Evolutionary conservation across 2,797 vertebrate genomes (phyloP).

Genomic region (Pipistrellus kuhlii): DNA sequence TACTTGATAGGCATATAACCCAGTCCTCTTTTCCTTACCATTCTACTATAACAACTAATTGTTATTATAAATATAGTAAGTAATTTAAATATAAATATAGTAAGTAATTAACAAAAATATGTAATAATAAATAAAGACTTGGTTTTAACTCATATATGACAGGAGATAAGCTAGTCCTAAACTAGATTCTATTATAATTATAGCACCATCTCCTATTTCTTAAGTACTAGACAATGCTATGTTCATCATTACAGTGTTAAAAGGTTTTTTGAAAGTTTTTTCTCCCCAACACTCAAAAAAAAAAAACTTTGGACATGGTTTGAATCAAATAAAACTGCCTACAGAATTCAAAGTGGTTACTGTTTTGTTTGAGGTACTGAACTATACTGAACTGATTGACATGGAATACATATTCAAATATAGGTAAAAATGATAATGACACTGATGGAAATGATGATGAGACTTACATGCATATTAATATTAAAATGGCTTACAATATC

Average conservation of each 20-base stretch:
- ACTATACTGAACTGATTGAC: background rate
- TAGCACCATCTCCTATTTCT: background rate
- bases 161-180: background rate
- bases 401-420: constrained; percentile 20
- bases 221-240: background rate
- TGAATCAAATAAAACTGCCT: constrained; percentile 31
- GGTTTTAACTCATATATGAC: background rate
- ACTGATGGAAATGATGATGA: background rate
- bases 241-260: background rate
- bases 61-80: constrained; percentile 8
- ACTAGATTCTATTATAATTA: background rate
- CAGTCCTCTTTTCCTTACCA: background rate
- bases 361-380: constrained; percentile 34
- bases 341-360: constrained; percentile 18
- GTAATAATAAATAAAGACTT: constrained; percentile 25
- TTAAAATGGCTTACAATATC: background rate
- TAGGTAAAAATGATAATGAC: background rate
- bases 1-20: background rate
- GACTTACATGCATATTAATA: background rate
- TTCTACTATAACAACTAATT: background rate
- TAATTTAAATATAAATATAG: constrained; percentile 60
- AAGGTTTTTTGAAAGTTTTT: background rate
- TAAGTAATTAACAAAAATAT: constrained; percentile 53
- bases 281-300: background rate
- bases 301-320: background rate